These are phyloP conservation scores for Triplophysa bombifrons DNA, from an alignment of 2,797 vertebrate species.

Conservation along the genomic window DNA sequence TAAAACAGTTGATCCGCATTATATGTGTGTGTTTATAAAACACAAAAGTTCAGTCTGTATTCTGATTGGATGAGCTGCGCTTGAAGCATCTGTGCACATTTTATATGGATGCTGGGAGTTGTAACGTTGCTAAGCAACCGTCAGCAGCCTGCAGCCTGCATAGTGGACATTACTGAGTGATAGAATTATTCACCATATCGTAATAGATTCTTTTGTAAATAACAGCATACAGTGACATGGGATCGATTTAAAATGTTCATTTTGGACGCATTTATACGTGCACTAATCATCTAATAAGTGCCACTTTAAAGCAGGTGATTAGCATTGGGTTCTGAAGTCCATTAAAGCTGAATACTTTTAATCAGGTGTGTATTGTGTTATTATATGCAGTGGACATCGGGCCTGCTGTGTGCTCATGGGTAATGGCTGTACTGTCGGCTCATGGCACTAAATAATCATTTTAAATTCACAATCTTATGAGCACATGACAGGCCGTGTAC, in stretches of 20 bases:
- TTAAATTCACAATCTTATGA: conserved; percentile 43
- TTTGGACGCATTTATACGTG: too few species aligned
- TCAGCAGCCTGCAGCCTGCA: too few species aligned
- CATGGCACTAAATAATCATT: conserved; percentile 59
- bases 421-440: not conserved
- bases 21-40: not conserved
- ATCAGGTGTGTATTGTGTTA: conserved; percentile 10
- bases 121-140: too few species aligned
- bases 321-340: not conserved
- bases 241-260: too few species aligned
- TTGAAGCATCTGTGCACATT: too few species aligned
- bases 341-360: conserved; percentile 14
- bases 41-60: too few species aligned
- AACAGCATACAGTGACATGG: too few species aligned
- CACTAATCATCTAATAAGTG: not conserved
- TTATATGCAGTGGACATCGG: not conserved
- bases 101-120: too few species aligned
- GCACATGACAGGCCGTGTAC: conserved; percentile 6
- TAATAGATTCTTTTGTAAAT: too few species aligned
- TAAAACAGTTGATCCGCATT: not conserved
- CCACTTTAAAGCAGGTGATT: not conserved
- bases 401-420: conserved; percentile 6
- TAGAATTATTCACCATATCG: too few species aligned
- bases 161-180: too few species aligned
- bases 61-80: too few species aligned